These are phyloP conservation scores for Centropyge bicolor DNA, from an alignment of 2,797 vertebrate genomes.

Conservation along the genomic window DNA sequence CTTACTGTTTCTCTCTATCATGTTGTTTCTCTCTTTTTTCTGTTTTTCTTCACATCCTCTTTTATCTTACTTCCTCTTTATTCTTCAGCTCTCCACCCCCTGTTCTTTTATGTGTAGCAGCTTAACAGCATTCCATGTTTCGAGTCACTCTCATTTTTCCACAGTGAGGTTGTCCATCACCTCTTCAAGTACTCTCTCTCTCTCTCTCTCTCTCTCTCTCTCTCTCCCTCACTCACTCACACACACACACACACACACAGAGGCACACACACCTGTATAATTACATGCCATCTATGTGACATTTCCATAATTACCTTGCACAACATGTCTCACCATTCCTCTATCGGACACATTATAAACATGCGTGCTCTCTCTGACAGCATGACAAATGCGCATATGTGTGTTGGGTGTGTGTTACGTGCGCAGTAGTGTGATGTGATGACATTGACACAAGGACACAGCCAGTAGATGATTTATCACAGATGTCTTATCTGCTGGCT, in stretches of 20 bases:
- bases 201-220: too few relatives aligned
- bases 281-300: slow-evolving; percentile 51
- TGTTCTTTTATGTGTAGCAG: neutral
- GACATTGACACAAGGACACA: slow-evolving; percentile 61
- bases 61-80: slow-evolving; percentile 7
- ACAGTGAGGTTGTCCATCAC: slow-evolving; percentile 5
- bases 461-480: slow-evolving; percentile 49
- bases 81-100: neutral
- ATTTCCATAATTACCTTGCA: slow-evolving; percentile 49
- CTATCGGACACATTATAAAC: slow-evolving; percentile 19
- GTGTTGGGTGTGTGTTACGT: slow-evolving; percentile 8
- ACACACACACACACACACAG: neutral
- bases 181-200: neutral
- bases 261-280: slow-evolving; percentile 34
- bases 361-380: slow-evolving; percentile 27
- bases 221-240: too few relatives aligned
- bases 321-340: slow-evolving; percentile 19
- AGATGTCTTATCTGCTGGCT: slow-evolving; percentile 11
- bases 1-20: neutral
- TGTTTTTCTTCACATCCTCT: slow-evolving; percentile 9
- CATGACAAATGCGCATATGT: slow-evolving; percentile 31
- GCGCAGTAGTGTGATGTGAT: neutral
- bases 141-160: slow-evolving; percentile 1
- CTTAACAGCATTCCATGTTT: slow-evolving; percentile 12
- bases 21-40: neutral